These are phyloP conservation scores for Megaceryle torquata DNA, from an alignment of 2,113 vertebrate species.

Conservation along the genomic window DNA sequence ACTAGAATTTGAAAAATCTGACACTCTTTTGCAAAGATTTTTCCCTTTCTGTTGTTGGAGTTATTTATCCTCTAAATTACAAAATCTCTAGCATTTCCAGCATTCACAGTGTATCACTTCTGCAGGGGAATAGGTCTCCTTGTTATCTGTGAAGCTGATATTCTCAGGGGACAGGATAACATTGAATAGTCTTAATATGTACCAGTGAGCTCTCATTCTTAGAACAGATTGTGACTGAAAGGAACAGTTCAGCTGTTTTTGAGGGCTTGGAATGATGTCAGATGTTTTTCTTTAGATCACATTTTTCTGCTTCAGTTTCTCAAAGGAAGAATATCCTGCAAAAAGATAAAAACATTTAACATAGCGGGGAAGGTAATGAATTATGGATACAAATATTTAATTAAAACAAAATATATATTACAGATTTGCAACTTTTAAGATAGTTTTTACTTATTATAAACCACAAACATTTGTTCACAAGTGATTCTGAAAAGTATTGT, in stretches of 20 bases:
- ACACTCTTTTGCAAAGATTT: not conserved
- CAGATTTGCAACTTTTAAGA: not conserved
- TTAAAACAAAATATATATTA: not conserved
- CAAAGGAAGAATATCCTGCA: not conserved
- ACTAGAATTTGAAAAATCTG: not conserved
- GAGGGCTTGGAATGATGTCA: conserved; percentile 21
- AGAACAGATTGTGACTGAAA: conserved; percentile 54
- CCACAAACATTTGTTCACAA: not conserved
- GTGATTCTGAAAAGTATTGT: not conserved
- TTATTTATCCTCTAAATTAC: conserved; percentile 7
- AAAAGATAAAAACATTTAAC: conserved; percentile 5
- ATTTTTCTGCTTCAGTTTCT: conserved; percentile 14
- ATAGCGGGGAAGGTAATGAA: not conserved
- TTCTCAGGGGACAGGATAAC: conserved; percentile 32
- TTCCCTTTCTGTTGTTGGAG: not conserved
- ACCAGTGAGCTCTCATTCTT: conserved; percentile 12
- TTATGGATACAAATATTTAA: not conserved
- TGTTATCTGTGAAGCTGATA: conserved; percentile 44
- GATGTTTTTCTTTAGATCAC: conserved; percentile 24
- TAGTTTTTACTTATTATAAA: not conserved
- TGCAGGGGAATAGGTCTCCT: not conserved
- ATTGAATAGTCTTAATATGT: not conserved
- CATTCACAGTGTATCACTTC: not conserved
- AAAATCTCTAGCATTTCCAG: not conserved
- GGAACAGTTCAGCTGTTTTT: conserved; percentile 39